Base-by-base conservation (phyloP, 2,113 vertebrate species). In the Acanthisitta chloris region DNA sequence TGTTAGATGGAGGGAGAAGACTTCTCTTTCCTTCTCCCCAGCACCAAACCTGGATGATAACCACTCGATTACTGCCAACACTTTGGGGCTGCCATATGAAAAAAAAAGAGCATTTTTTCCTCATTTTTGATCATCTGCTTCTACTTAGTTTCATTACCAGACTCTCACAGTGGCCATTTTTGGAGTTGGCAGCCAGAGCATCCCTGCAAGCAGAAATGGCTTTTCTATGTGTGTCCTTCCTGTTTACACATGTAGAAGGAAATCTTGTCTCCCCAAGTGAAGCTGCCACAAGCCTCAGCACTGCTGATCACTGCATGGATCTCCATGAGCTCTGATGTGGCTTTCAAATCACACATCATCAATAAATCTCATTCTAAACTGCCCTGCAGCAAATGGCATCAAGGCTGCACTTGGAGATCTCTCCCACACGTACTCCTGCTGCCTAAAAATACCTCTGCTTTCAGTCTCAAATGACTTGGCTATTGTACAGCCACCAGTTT, bases 311-410 rank as follows among this genome's bases (percentile, higher is more conserved):
- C 45, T 61, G 52, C 67, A 14, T 17, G 72, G 74, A 76, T 94
- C 74, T 49, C 33, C 5, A 0, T 4, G 10, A 82, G 80, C 1
- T 0, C 80, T 3, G 23, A 55, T 83, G 77, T 86, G 12, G 8
- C 83, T 92, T 94, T 62, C 91, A 88, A 64, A 89, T 92, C 74
- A 42, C 91, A 95, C 14, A 0, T 66, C 26, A 15, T 70, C 86
- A n/a, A 94, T 93, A 94, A 91, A 94, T 86, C 91, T 86, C 42
- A 43, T 94, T 81, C 40, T 2, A 10, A 10, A 89, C 38, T 94
- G 92, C 96, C 95, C 94, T 96, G 91, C 91, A 92, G 95, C 86
- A 92, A 94, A 88, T 45, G 88, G 82, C 83, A 90, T 58, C 85
- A 93, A 93, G 92, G 58, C 85, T 95, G 76, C 94, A 81, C 36